phyloP scores from a whole-genome alignment of 2,888 invertebrate species.

The Phasia obesa region DNA sequence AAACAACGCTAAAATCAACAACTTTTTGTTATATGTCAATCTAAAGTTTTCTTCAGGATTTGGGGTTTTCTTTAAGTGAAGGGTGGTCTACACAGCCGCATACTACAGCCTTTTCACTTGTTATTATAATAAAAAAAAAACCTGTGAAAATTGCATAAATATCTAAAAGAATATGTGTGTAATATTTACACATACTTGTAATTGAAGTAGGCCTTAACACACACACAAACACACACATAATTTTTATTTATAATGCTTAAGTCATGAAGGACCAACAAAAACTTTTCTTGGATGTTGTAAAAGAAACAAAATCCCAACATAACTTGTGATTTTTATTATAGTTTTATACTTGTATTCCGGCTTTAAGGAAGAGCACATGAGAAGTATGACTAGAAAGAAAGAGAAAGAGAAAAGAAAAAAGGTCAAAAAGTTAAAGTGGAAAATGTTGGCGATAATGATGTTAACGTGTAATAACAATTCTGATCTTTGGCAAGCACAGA shows the following conservation, averaged over 20 bases:
- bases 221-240: constrained; percentile 6
- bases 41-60: no score
- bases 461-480: constrained; percentile 34
- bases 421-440: constrained; percentile 52
- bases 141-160: constrained; percentile 49
- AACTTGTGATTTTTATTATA: constrained; percentile 67
- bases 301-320: constrained; percentile 45
- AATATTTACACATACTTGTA: constrained; percentile 60
- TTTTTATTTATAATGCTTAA: neutral
- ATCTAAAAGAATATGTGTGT: constrained; percentile 22
- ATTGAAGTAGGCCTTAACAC: constrained; percentile 54
- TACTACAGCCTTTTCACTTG: neutral
- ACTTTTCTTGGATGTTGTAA: constrained; percentile 7
- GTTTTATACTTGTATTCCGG: constrained; percentile 15
- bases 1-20: no score
- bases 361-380: constrained; percentile 1
- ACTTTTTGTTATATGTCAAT: no score
- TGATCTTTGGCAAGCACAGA: neutral
- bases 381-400: no score
- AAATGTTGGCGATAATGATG: constrained; percentile 54
- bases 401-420: constrained; percentile 3
- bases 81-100: no score
- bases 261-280: constrained; percentile 25
- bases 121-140: constrained; percentile 38
- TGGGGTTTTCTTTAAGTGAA: no score